Evolutionary conservation across 2,888 invertebrate species (phyloP).

Genomic region (Cataglyphis cursor): DNA sequence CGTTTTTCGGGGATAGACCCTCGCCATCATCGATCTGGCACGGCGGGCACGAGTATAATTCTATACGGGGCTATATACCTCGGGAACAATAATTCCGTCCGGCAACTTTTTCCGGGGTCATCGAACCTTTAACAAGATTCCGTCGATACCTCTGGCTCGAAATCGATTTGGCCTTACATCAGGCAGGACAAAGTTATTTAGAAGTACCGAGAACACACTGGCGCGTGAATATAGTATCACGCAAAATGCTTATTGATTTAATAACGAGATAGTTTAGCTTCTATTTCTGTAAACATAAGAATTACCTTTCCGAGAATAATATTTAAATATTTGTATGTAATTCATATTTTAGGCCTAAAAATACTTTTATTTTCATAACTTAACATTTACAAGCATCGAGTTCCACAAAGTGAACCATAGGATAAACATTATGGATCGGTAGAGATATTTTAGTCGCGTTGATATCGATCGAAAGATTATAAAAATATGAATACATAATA

Average conservation of each 20-base stretch:
- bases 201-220: conserved; percentile 2
- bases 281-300: neutral
- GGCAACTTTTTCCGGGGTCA: conserved; percentile 66
- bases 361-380: neutral
- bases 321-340: neutral
- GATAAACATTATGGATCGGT: neutral
- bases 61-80: conserved; percentile 46
- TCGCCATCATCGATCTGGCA: conserved; percentile 70
- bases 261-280: conserved; percentile 4
- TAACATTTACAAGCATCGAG: neutral
- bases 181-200: conserved; percentile 38
- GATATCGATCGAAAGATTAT: neutral
- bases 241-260: conserved; percentile 28
- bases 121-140: conserved; percentile 62
- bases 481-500: conserved; percentile 6
- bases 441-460: neutral
- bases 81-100: conserved; percentile 61
- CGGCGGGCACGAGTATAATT: conserved; percentile 61
- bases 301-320: neutral
- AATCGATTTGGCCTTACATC: conserved; percentile 49
- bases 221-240: conserved; percentile 16
- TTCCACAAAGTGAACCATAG: neutral
- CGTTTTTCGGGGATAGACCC: conserved; percentile 70
- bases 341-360: neutral
- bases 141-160: conserved; percentile 59